phyloP scores from a whole-genome alignment of 2,113 vertebrate species.

The Antigone vipio region DNA sequence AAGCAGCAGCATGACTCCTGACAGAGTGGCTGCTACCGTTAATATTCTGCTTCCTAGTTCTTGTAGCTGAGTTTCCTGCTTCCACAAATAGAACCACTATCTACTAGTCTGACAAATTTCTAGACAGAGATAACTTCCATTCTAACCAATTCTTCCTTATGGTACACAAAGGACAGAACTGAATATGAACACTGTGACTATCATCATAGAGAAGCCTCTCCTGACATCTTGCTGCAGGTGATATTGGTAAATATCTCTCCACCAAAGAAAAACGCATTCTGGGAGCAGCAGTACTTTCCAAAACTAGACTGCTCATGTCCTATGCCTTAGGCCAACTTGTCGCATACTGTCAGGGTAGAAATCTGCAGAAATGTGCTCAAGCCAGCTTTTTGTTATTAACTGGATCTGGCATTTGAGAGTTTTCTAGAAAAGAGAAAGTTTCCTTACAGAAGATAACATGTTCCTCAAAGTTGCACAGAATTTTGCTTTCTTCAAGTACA shows the following conservation, averaged over 20 bases:
- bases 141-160: not conserved
- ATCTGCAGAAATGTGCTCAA: not conserved
- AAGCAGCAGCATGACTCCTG: not conserved
- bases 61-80: not conserved
- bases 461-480: not conserved
- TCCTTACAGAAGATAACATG: not conserved
- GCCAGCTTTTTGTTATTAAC: not conserved
- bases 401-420: not conserved
- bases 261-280: not conserved
- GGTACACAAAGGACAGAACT: not conserved
- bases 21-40: not conserved
- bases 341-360: not conserved
- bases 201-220: not conserved
- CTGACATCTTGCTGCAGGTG: not conserved
- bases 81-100: not conserved
- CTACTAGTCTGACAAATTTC: not conserved
- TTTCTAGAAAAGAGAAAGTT: not conserved
- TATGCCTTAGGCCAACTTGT: not conserved
- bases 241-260: not conserved
- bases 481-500: not conserved
- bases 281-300: not conserved
- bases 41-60: not conserved
- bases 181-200: rapidly evolving
- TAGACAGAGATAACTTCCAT: not conserved
- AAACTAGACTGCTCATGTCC: not conserved